phyloP scores from a whole-genome alignment of 2,113 vertebrate species.

The Hypocryptadius cinnamomeus region DNA sequence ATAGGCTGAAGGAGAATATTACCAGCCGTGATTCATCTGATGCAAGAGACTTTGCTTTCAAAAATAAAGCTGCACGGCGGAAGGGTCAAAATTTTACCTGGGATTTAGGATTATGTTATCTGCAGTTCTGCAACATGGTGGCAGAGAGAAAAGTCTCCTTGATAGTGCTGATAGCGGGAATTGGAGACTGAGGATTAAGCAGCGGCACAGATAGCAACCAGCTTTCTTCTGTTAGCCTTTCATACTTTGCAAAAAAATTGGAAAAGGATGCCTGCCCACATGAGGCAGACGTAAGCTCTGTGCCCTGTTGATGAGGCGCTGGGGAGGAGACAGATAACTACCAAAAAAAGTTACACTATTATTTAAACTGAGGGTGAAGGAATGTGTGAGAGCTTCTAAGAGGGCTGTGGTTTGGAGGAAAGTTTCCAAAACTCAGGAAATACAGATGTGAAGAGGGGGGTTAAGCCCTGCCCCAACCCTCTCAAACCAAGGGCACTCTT shows the following conservation, averaged over 20 bases:
- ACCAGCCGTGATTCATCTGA: constrained; percentile 43
- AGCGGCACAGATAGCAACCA: constrained; percentile 23
- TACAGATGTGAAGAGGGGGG: background rate
- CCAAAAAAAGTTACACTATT: background rate
- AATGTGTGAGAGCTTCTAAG: background rate
- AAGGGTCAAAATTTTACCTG: constrained; percentile 40
- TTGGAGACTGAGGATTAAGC: constrained; percentile 57
- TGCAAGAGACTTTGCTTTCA: constrained; percentile 35
- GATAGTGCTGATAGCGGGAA: constrained; percentile 24
- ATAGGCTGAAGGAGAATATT: background rate
- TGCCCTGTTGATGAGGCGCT: background rate
- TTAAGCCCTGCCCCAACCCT: background rate
- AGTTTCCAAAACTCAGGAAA: background rate
- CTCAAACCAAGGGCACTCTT: background rate
- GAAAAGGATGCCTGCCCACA: background rate
- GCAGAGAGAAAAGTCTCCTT: constrained; percentile 40
- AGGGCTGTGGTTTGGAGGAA: background rate
- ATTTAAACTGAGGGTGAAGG: background rate
- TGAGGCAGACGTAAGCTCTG: background rate
- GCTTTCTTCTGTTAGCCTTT: constrained; percentile 40
- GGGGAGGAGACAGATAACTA: background rate
- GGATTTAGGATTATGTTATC: constrained; percentile 67
- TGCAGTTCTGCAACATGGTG: constrained; percentile 53
- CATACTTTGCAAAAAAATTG: background rate
- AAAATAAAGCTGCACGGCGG: background rate